Base-by-base conservation (phyloP, 2,113 vertebrate species). In the Etheostoma spectabile region DNA sequence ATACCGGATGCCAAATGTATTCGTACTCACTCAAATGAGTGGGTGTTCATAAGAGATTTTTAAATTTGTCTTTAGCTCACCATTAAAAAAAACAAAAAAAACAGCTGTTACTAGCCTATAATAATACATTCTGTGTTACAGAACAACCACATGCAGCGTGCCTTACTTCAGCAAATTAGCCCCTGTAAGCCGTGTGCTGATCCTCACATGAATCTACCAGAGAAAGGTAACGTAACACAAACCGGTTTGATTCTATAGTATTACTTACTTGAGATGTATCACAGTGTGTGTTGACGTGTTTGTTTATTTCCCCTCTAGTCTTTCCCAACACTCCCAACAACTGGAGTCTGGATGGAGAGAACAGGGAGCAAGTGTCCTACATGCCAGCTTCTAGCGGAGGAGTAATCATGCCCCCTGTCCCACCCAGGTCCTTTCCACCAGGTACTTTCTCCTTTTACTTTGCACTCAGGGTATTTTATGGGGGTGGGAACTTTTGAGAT, bases 101-200 rank as follows among this genome's bases (percentile, higher is more conserved):
- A 38, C 38, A 10, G 38, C 38, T 38, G 38, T 38, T 38, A 2
- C 38, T 38, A 38, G 10, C 10, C 10, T 42, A 14, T 33, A 16
- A 16, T 33, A 1, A 22, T 6, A 3, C 19, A 2, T 15, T 38
- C 6, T 73, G 42, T 45, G 82, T 86, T 68, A 45, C 88, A 99
- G 98, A 97, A 96, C 90, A 97, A 97, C 81, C 97, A 96, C 88
- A 97, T 98, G 95, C 98, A 98, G 93, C 96, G 97, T 90, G 97
- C 97, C 88, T 96, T 99, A 91, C 95, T 98, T 82, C 98, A 99
- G 91, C 98, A 99, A 92, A 96, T 98, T 81, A 97, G 98, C 89
- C 96, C 97, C 3, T 98, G 98, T 93, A 99, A 99, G 93, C 98
- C 98, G 22, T 99, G 97, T 92, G 95, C 95, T 66, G 98, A 99